phyloP scores from a whole-genome alignment of 2,113 vertebrate genomes.

The Bungarus multicinctus region DNA sequence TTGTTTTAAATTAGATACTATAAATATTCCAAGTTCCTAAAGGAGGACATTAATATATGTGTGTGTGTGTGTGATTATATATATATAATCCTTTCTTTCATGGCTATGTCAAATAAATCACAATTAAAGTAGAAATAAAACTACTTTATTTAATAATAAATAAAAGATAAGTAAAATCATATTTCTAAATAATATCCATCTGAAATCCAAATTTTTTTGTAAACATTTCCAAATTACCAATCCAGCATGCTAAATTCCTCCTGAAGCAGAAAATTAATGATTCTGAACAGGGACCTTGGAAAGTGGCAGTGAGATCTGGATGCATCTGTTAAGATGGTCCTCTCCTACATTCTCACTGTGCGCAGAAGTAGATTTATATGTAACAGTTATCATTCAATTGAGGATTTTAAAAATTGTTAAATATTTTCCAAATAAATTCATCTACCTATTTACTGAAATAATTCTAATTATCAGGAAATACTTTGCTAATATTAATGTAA shows the following conservation, averaged over 20 bases:
- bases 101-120: not conserved
- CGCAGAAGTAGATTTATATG: not conserved
- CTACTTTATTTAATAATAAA: not conserved
- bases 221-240: not conserved
- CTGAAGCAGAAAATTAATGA: not conserved
- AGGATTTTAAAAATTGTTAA: not conserved
- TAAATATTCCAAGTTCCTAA: not conserved
- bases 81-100: not conserved
- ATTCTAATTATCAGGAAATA: not conserved
- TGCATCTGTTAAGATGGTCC: not conserved
- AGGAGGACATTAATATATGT: not conserved
- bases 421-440: not conserved
- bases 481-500: not conserved
- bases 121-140: not conserved
- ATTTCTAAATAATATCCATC: not conserved
- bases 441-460: not conserved
- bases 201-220: not conserved
- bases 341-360: not conserved
- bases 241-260: not conserved
- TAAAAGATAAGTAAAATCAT: not conserved
- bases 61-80: too few species aligned
- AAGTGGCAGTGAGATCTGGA: not conserved
- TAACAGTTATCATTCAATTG: not conserved
- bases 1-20: not conserved
- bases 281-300: not conserved